Evolutionary conservation across 2,113 vertebrate genomes (phyloP), one percentile per base, ranked within the genome.

Genomic region (Taxidea taxus): DNA sequence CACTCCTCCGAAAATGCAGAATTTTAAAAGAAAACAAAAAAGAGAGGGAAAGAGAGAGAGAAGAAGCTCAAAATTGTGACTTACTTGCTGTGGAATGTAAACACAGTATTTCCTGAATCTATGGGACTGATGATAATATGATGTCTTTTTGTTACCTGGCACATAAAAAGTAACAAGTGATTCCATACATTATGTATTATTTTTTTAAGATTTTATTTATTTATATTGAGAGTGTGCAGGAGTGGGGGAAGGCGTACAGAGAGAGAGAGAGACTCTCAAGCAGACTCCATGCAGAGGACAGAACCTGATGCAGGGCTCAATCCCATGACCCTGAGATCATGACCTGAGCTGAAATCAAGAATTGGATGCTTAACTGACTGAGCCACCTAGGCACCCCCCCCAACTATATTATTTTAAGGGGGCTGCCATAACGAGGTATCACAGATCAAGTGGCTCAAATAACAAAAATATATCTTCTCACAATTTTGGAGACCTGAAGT

Each of bases 141-240:
- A 97, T 92, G 80, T 95, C 94, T 97, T 98, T 98, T 96, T 97
- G 90, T 98, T 98, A 98, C 95, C 95, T 94, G 97, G 94, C 90
- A 90, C 92, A 97, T 98, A 95, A 98, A 98, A 97, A 60, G 87
- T 98, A 97, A 97, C 95, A 97, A 97, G 96, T 96, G 97, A 87
- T 81, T 98, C 96, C 97, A 97, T 90, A 91, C 91, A 93, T 94
- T 84, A 3, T 9, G 37, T 66, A 77, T 49, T 74, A 77, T 49
- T 37, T 68, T 37, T 68, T 68, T 68, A 4, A 37, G 16, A 68
- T 21, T 68, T 37, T 68, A 68, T 37, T 37, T n/a, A 68, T 68
- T 68, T 68, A 68, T 37, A 68, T 20, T 68, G n/a, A 9, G 7
- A 37, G 66, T 37, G 34, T 37, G 66, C 66, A 68, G n/a, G 66